Evolutionary conservation across 30 jellyfish, hydroid and myxozoan genomes (phyloP).

Genomic region (Chrysaora quinquecirrha): DNA sequence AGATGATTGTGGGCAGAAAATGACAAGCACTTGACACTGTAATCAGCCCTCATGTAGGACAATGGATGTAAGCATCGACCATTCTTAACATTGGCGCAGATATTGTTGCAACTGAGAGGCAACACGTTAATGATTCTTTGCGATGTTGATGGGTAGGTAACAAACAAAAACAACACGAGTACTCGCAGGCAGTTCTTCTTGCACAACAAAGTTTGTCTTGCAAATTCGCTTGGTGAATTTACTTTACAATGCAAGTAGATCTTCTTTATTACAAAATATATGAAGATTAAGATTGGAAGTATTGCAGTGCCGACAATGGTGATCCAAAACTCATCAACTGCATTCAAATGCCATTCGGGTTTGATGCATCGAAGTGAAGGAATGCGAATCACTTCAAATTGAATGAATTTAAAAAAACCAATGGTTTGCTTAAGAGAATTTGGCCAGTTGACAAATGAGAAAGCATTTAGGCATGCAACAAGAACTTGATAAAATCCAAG

Average conservation of each 20-base stretch:
- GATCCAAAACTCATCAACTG: slow-evolving; percentile 39
- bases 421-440: not conserved
- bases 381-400: too few relatives aligned
- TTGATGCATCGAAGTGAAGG: too few relatives aligned
- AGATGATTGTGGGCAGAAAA: not conserved
- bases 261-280: not conserved
- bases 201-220: not conserved
- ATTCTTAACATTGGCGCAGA: not conserved
- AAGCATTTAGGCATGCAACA: too few relatives aligned
- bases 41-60: too few relatives aligned
- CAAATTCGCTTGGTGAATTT: not conserved
- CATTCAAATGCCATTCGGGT: too few relatives aligned
- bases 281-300: slow-evolving; percentile 15
- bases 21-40: slow-evolving; percentile 7
- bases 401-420: slow-evolving; percentile 4
- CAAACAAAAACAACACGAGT: too few relatives aligned
- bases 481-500: too few relatives aligned
- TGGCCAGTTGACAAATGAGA: too few relatives aligned
- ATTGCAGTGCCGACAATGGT: slow-evolving; percentile 12
- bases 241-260: not conserved
- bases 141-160: too few relatives aligned
- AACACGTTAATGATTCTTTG: too few relatives aligned
- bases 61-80: not conserved
- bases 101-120: not conserved
- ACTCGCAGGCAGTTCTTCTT: slow-evolving; percentile 9